phyloP scores from a whole-genome alignment of 1,140 invertebrate genomes.

The Listronotus bonariensis region DNA sequence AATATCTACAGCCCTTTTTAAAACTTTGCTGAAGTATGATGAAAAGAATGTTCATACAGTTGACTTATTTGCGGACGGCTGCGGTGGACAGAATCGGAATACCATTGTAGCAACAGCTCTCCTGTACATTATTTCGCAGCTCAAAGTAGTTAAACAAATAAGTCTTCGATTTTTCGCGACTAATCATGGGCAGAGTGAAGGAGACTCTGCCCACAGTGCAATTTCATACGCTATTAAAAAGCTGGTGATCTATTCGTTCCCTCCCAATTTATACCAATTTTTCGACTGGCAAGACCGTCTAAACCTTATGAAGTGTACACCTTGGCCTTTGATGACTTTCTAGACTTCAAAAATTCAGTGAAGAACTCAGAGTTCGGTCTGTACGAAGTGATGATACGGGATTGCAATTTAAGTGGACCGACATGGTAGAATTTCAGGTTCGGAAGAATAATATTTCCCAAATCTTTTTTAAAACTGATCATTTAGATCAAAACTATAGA shows the following conservation, averaged over 20 bases:
- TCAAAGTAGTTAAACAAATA: too few relatives aligned
- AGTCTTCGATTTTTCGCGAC: too few relatives aligned
- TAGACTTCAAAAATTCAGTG: slow-evolving; percentile 1
- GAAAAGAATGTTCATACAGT: slow-evolving; percentile 10
- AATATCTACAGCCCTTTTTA: slow-evolving; percentile 11
- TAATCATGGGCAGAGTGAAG: too few relatives aligned
- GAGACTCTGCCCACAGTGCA: too few relatives aligned
- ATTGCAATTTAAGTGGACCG: slow-evolving; percentile 4
- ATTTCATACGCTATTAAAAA: slow-evolving; percentile 4
- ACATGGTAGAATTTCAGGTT: slow-evolving; percentile 11
- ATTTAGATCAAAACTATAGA: slow-evolving; percentile 2
- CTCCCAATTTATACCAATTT: slow-evolving; percentile 1
- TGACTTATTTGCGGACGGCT: slow-evolving; percentile 17
- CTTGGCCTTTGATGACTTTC: slow-evolving; percentile 5
- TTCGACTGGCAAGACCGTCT: not conserved
- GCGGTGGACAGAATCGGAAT: too few relatives aligned
- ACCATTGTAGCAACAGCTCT: too few relatives aligned
- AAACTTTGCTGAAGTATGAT: slow-evolving; percentile 12
- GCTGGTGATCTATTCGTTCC: slow-evolving; percentile 15
- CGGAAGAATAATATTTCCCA: not conserved
- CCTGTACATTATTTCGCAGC: too few relatives aligned
- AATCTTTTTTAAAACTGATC: slow-evolving; percentile 7
- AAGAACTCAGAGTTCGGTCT: slow-evolving; percentile 1
- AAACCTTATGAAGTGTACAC: too few relatives aligned
- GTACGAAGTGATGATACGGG: slow-evolving; percentile 4